A percentile compares a stretch with the other conserved stretches of the same genome.
phyloP scores from a whole-genome alignment of 1,140 invertebrate species.

The Patella vulgata region DNA sequence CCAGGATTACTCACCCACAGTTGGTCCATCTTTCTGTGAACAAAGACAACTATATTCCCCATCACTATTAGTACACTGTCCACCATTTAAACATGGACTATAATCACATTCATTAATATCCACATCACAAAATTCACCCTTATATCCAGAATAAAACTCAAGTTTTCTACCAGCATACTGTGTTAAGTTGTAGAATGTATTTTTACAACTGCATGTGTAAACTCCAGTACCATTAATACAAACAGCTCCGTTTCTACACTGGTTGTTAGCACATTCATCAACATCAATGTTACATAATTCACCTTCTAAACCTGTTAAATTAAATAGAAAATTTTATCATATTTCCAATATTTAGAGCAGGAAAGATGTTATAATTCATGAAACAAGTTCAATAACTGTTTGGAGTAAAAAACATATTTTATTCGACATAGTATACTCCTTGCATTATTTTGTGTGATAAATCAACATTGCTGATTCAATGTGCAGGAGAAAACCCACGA shows the following conservation, averaged over 20 bases:
- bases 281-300: constrained; percentile 36
- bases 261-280: constrained; percentile 32
- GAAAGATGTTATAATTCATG: too few relatives aligned
- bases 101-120: constrained; percentile 51
- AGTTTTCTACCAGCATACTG: constrained; percentile 9
- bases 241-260: constrained; percentile 44
- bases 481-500: too few relatives aligned
- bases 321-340: not conserved
- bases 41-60: constrained; percentile 34
- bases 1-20: too few relatives aligned
- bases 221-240: constrained; percentile 69
- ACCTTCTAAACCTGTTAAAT: constrained; percentile 28
- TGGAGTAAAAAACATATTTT: too few relatives aligned
- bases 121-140: constrained; percentile 43
- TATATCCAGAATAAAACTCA: constrained; percentile 38
- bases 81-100: constrained; percentile 42
- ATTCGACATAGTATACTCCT: too few relatives aligned
- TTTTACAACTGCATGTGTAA: constrained; percentile 78
- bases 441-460: too few relatives aligned
- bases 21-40: too few relatives aligned
- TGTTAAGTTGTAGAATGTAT: constrained; percentile 3
- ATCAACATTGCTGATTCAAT: too few relatives aligned
- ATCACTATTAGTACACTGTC: constrained; percentile 35
- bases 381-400: too few relatives aligned
- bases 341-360: too few relatives aligned